A percentile compares a stretch with the other conserved stretches of the same genome.
Conservation (phyloP, 2,113 vertebrate genomes). For the Thermophis baileyi region DNA sequence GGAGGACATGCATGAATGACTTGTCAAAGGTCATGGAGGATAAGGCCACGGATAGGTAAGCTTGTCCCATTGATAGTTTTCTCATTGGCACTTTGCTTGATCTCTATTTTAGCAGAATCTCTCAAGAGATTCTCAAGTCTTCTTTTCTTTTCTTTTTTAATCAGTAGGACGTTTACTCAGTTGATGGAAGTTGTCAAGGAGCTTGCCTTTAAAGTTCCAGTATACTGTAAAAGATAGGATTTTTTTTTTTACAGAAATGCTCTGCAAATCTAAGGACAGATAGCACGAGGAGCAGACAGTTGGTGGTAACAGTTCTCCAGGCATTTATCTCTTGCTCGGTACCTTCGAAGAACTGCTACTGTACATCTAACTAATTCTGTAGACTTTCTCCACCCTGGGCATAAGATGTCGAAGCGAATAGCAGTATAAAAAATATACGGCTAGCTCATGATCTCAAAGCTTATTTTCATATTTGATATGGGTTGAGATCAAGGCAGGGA, state of each 20-base stretch:
- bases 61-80: neutral
- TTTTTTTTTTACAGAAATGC: no score
- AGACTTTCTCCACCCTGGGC: neutral
- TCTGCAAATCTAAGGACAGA: neutral
- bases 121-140: neutral
- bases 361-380: slow-evolving; percentile 14
- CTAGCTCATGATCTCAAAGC: neutral
- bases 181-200: no score
- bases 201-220: neutral
- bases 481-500: neutral
- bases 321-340: neutral
- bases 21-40: neutral
- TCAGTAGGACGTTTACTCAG: neutral
- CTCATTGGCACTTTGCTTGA: neutral
- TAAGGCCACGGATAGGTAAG: neutral
- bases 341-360: slow-evolving; percentile 16
- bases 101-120: neutral
- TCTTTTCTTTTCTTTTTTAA: no score
- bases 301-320: neutral
- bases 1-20: neutral
- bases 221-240: neutral
- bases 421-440: neutral
- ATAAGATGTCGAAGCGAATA: neutral
- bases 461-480: slow-evolving; percentile 14
- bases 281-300: neutral